A percentile compares a stretch with the other conserved stretches of the same genome.
Evolutionary conservation across 2,888 invertebrate species (phyloP).

Genomic region (Eupsilia transversa): DNA sequence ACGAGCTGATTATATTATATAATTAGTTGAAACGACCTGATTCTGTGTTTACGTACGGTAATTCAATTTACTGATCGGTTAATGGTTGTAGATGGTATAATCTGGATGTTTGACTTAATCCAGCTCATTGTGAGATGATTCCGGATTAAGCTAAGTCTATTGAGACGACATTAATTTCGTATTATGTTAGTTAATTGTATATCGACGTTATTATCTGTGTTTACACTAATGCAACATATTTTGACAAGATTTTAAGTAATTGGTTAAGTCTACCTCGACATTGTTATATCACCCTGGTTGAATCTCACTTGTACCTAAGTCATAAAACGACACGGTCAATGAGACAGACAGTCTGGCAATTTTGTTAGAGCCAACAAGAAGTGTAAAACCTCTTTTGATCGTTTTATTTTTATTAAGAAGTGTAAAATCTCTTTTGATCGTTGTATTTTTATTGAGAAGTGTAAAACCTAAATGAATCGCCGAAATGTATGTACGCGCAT

Average conservation of each 20-base stretch:
- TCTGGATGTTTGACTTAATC: conserved; percentile 36
- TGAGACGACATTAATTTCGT: conserved; percentile 17
- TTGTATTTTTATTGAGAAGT: too few relatives aligned
- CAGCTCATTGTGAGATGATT: conserved; percentile 23
- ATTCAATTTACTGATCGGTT: conserved; percentile 43
- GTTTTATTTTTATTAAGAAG: too few relatives aligned
- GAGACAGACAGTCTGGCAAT: too few relatives aligned
- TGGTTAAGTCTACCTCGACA: background rate
- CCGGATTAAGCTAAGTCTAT: conserved; percentile 11
- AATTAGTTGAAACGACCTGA: conserved; percentile 55
- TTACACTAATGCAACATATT: background rate
- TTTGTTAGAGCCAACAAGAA: too few relatives aligned
- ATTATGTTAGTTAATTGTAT: background rate
- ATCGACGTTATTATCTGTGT: background rate
- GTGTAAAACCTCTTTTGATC: too few relatives aligned
- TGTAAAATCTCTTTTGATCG: too few relatives aligned
- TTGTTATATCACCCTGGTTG: background rate
- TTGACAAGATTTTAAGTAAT: background rate
- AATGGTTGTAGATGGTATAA: conserved; percentile 40
- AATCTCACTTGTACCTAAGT: too few relatives aligned
- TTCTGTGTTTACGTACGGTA: conserved; percentile 44
- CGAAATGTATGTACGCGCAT: too few relatives aligned
- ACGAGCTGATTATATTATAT: conserved; percentile 46
- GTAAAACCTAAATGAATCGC: too few relatives aligned
- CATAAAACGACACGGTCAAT: too few relatives aligned